Evolutionary conservation across 2,888 invertebrate species (phyloP).

Genomic region (Carabus problematicus): DNA sequence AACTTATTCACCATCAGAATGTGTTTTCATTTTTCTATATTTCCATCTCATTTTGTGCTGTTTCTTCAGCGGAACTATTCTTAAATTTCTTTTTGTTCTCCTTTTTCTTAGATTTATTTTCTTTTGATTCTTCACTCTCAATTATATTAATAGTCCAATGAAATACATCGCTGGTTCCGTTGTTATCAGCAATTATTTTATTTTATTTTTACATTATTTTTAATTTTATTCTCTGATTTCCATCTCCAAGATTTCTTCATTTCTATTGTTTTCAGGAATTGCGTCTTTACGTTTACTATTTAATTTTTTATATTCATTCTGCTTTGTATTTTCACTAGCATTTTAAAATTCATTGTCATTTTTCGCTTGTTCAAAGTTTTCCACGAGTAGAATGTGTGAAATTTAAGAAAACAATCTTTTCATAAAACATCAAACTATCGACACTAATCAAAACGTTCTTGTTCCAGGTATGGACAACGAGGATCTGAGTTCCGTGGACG

Average conservation of each 20-base stretch:
- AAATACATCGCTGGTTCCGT: conserved; percentile 47
- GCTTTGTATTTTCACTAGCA: conserved; percentile 13
- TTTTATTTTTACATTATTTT: conserved; percentile 39
- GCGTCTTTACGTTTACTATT: conserved; percentile 2
- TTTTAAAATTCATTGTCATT: conserved; percentile 14
- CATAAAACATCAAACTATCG: not conserved
- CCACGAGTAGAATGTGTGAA: conserved; percentile 77
- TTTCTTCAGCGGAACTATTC: conserved; percentile 38
- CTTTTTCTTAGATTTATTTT: conserved; percentile 43
- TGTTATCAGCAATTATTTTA: conserved; percentile 43
- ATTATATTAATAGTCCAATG: conserved; percentile 34
- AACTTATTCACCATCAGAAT: conserved; percentile 10
- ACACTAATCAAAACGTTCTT: conserved; percentile 62
- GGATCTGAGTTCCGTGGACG: conserved; percentile 64
- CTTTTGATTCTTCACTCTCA: conserved; percentile 39
- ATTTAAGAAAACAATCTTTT: conserved; percentile 44
- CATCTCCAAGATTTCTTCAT: conserved; percentile 26
- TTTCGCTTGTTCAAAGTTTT: conserved; percentile 44
- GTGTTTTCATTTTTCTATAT: conserved; percentile 39
- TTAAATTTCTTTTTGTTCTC: conserved; percentile 40
- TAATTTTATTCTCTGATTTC: conserved; percentile 48
- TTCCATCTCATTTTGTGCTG: conserved; percentile 42
- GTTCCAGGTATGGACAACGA: conserved; percentile 61
- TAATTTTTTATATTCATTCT: too few relatives aligned
- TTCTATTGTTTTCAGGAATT: conserved; percentile 20